Base-by-base conservation (phyloP, 2,113 vertebrate species). In the Prunella fulvescens region DNA sequence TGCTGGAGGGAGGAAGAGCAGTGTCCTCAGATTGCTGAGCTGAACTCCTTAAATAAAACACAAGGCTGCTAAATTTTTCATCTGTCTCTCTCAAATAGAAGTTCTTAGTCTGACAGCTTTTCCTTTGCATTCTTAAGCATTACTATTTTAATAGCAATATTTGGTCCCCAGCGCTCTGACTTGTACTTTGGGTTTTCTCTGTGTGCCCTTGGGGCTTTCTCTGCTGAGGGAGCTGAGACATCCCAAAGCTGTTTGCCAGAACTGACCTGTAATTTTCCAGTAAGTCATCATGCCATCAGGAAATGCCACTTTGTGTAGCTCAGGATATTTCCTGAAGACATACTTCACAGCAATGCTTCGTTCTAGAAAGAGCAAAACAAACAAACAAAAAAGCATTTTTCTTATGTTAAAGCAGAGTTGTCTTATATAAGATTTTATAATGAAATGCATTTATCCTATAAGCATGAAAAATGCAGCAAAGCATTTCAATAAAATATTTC, bases 31-130 rank as follows among this genome's bases (percentile, higher is more conserved):
- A 35, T 45, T 1, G 1, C 79, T 25, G 53, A 76, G 25, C 26
- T 80, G 58, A 82, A 47, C 71, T 92, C 62, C 28, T 78, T 65
- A 37, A 88, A 83, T 77, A 88, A 94, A 95, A 95, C 76, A 83
- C 1, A 10, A 7, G 18, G 40, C 80, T 69, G 45, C 50, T 93
- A 28, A 76, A 69, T 45, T 61, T 95, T 93, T 80, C 24, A 65
- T 80, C 39, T 26, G 2, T n/a, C 44, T 72, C 40, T 72, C 62
- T 72, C 73, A 71, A 66, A 56, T 9, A 51, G 44, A 67, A 67
- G 65, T 70, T 67, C 86, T 86, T 65, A 64, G 14, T 31, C 73
- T 87, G 87, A 64, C 35, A 77, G 70, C 42, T 81, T 62, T 91
- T 80, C 35, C 87, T 89, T 71, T 28, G 16, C 60, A 57, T 66